Conservation (phyloP, 2,113 vertebrate species). For the Micronycteris hirsuta region DNA sequence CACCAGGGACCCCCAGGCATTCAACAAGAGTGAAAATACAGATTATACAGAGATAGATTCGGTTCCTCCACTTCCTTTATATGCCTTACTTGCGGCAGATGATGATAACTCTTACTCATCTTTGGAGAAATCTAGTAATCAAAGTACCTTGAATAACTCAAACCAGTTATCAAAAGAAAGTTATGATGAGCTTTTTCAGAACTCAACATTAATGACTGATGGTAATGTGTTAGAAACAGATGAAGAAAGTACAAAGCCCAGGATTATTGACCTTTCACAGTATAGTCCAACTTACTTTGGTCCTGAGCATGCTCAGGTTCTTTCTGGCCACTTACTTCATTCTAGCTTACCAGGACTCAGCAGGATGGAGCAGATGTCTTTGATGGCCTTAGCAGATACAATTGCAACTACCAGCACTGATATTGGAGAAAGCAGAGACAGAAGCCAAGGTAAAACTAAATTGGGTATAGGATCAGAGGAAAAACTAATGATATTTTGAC, state of each 20-base stretch:
- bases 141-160: slow-evolving; percentile 81
- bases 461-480: not conserved
- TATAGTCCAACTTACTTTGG: slow-evolving; percentile 95
- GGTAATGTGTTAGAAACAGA: slow-evolving; percentile 83
- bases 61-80: slow-evolving; percentile 94
- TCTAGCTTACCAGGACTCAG: slow-evolving; percentile 96
- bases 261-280: slow-evolving; percentile 94
- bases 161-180: slow-evolving; percentile 82
- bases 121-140: slow-evolving; percentile 83
- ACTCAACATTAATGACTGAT: slow-evolving; percentile 68
- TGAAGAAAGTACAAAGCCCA: slow-evolving; percentile 83
- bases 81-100: slow-evolving; percentile 94
- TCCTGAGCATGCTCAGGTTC: slow-evolving; percentile 94
- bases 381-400: slow-evolving; percentile 97
- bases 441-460: slow-evolving; percentile 86
- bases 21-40: slow-evolving; percentile 87
- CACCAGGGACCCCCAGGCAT: slow-evolving; percentile 89
- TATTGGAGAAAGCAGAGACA: slow-evolving; percentile 92
- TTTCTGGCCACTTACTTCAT: slow-evolving; percentile 94
- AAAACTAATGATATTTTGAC: not conserved
- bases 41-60: slow-evolving; percentile 97
- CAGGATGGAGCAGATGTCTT: slow-evolving; percentile 97
- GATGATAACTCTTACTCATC: slow-evolving; percentile 85
- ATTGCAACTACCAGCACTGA: slow-evolving; percentile 96
- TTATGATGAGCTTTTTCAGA: slow-evolving; percentile 95